phyloP scores from a whole-genome alignment of 2,797 vertebrate genomes.

The Enteromius trimaculatus region DNA sequence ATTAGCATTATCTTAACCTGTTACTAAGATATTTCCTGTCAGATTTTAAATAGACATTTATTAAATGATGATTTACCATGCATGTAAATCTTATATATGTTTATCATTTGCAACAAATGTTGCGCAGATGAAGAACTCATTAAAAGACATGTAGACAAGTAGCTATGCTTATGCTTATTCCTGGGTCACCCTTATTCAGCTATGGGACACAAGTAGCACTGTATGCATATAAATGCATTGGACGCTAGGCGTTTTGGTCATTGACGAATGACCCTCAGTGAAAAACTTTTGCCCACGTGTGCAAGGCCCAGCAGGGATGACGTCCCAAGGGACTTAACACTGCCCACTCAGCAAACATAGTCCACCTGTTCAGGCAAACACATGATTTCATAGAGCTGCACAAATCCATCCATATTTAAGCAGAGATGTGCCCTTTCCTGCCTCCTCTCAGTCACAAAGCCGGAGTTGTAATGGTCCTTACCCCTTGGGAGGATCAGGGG shows the following conservation, averaged over 20 bases:
- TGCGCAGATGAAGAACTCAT: background rate
- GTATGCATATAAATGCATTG: conserved; percentile 1
- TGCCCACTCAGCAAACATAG: conserved; percentile 48
- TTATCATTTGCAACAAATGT: background rate
- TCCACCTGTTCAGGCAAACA: conserved; percentile 56
- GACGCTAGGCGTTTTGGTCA: background rate
- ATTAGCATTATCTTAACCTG: background rate
- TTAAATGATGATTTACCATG: background rate
- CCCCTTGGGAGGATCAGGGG: conserved; percentile 55
- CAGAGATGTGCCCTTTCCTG: conserved; percentile 54
- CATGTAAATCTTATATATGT: background rate
- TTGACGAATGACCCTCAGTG: conserved; percentile 45
- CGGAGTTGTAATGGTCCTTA: conserved; percentile 59
- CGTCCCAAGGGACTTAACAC: conserved; percentile 55
- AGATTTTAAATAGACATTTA: background rate
- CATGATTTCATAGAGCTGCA: conserved; percentile 52
- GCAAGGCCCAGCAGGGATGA: conserved; percentile 10
- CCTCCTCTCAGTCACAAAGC: conserved; percentile 51
- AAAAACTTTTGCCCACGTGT: conserved; percentile 45
- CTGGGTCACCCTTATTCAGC: conserved; percentile 6
- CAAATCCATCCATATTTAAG: conserved; percentile 63
- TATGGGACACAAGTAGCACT: background rate
- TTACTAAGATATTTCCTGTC: background rate
- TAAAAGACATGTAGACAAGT: background rate
- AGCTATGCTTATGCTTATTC: conserved; percentile 2